Base-by-base conservation (phyloP, 2,797 vertebrate genomes). In the Gymnothorax reevesii region DNA sequence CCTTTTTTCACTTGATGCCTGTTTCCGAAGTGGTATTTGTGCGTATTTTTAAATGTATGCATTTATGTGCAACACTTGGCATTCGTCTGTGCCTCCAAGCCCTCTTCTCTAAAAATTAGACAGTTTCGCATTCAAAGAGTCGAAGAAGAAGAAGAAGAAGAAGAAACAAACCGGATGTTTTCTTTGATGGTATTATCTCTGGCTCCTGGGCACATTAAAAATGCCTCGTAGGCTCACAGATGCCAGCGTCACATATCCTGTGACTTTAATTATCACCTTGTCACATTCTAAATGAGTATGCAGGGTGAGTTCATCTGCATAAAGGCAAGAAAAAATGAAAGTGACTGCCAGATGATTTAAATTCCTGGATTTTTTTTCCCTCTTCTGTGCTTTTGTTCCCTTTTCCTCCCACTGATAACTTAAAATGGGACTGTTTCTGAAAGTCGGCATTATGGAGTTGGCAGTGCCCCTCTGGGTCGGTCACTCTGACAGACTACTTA, bases 251-350 rank as follows among this genome's bases (percentile, higher is more conserved):
- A 92, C 94, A 94, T 95, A 94, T 95, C 94, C 94, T 94, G 96
- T 93, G 96, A 97, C 94, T 97, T 97, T 97, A 97, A 98, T 98
- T 98, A 97, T 97, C 97, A 97, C 97, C 96, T 97, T 97, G 95
- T 97, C 97, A 96, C 92, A 93, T 95, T 93, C 93, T 93, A 96
- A 96, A 97, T 96, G 95, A 97, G 95, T 94, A 95, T 96, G 95
- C 92, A 90, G 93, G 90, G 86, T 88, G 10, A 95, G 95, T 95
- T 96, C 94, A 97, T 97, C 95, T 96, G 91, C 95, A 95, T 95
- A 94, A 94, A 83, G 83, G 79, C 69, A 10, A 42, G 66, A 20
- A 33, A n/a, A 66, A 64, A 25, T 33, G 60, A 79, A 82, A 86
- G 82, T 42, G 42, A 20, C 49, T 69, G 77, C 42, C 49, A 64